Base-by-base conservation (phyloP, 2,113 vertebrate species). In the Paralichthys olivaceus region DNA sequence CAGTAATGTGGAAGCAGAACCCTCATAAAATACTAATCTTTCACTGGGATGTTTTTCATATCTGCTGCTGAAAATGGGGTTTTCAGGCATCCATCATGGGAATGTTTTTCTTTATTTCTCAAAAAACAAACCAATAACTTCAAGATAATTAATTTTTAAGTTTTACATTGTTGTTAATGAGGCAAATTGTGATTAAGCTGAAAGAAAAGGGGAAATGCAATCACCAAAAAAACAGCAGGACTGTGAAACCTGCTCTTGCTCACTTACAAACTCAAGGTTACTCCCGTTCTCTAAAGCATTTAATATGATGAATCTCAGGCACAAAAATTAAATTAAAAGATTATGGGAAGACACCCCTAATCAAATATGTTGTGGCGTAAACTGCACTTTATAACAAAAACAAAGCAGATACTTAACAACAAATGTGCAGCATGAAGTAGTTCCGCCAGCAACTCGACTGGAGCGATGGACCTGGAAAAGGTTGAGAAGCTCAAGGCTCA, bases 11-110 rank as follows among this genome's bases (percentile, higher is more conserved):
- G 15, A 49, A 19, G 45, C 45, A 49, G 91, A 54, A 45, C 78
- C 82, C 92, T 88, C 37, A 85, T 61, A 65, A 94, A 94, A 90
- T 86, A 54, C 80, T 92, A 81, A 92, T 87, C 76, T 86, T 84
- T 72, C 66, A 75, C 47, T 14, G 28, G 62, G 75, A 63, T 11
- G 20, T 53, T 77, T 72, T 74, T 78, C 69, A 82, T 70, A 71
- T 90, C 70, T 94, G 74, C 58, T 32, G 43, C 13, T 45, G 43
- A 45, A 45, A 45, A 4, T 4, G 4, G 15, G 43, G 12, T 45
- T 45, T 45, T 17, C 43, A 82, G 75, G 77, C 60, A 67, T 64
- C 25, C 47, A 69, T 90, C 87, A 75, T 45, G 80, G 17, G 54
- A 72, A 56, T 69, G 54, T 12, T 28, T 64, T 26, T 69, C 75